phyloP scores from a whole-genome alignment of 2,888 invertebrate species.

The Caenorhabditis japonica region DNA sequence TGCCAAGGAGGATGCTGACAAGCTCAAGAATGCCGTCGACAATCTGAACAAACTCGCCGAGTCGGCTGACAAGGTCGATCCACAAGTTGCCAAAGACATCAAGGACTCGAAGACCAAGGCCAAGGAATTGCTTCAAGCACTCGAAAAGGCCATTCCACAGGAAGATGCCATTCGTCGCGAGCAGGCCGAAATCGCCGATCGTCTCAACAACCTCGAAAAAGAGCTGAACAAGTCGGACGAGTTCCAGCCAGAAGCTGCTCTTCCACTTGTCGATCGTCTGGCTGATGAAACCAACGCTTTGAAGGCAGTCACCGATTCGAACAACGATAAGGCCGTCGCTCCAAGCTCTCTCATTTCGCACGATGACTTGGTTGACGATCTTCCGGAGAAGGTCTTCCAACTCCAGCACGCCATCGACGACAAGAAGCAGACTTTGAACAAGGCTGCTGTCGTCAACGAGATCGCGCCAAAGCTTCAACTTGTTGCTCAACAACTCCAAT shows the following conservation, averaged over 20 bases:
- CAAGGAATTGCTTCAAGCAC: constrained; percentile 49
- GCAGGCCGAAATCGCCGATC: constrained; percentile 30
- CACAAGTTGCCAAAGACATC: constrained; percentile 53
- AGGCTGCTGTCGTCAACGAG: constrained; percentile 35
- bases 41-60: constrained; percentile 30
- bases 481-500: constrained; percentile 43
- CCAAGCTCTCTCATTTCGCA: constrained; percentile 34
- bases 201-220: constrained; percentile 29
- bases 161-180: constrained; percentile 38
- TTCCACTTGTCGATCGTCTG: constrained; percentile 48
- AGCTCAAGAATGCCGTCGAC: constrained; percentile 25
- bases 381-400: no score
- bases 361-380: constrained; percentile 25
- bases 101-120: constrained; percentile 53
- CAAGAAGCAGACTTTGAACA: constrained; percentile 22
- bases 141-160: constrained; percentile 47
- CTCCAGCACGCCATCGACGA: no score
- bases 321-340: constrained; percentile 28
- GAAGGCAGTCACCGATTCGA: constrained; percentile 23
- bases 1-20: constrained; percentile 29
- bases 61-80: constrained; percentile 29
- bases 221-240: constrained; percentile 27
- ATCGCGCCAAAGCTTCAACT: constrained; percentile 49
- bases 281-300: constrained; percentile 44
- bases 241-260: constrained; percentile 30